These are phyloP conservation scores for Drosophila helvetica DNA, from an alignment of 2,888 invertebrate species.

Conservation along the genomic window DNA sequence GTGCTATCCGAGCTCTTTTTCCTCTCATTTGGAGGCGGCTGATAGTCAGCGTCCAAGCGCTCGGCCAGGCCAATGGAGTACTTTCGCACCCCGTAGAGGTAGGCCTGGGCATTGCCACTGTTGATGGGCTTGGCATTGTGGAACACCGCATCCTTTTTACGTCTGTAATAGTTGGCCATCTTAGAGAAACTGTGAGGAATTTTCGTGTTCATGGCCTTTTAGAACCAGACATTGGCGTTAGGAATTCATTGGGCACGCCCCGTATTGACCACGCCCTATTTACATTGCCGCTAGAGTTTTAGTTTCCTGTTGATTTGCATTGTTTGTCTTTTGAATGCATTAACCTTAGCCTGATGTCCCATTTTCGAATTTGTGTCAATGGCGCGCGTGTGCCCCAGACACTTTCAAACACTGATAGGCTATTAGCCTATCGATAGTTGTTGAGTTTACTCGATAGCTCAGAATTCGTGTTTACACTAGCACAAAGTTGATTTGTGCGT, in stretches of 20 bases:
- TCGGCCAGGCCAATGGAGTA: slow-evolving; percentile 79
- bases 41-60: slow-evolving; percentile 72
- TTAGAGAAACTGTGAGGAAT: slow-evolving; percentile 57
- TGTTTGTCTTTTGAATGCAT: slow-evolving; percentile 74
- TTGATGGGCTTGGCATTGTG: slow-evolving; percentile 82
- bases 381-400: slow-evolving; percentile 42
- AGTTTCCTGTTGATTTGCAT: slow-evolving; percentile 76
- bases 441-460: too few relatives aligned
- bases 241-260: slow-evolving; percentile 55
- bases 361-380: slow-evolving; percentile 65
- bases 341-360: slow-evolving; percentile 76
- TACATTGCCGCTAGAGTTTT: slow-evolving; percentile 55
- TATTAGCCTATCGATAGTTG: too few relatives aligned
- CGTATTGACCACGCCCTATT: slow-evolving; percentile 59
- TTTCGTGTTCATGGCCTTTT: slow-evolving; percentile 37
- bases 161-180: slow-evolving; percentile 79
- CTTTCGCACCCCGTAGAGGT: slow-evolving; percentile 68
- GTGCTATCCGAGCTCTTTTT: slow-evolving; percentile 75
- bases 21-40: slow-evolving; percentile 50
- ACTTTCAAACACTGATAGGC: neutral
- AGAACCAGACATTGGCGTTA: slow-evolving; percentile 50
- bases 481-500: too few relatives aligned
- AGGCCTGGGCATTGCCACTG: slow-evolving; percentile 67
- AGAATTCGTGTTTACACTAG: too few relatives aligned
- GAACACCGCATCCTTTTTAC: slow-evolving; percentile 81